phyloP scores from a whole-genome alignment of 2,888 invertebrate genomes.

The Erpobdella octoculata region DNA sequence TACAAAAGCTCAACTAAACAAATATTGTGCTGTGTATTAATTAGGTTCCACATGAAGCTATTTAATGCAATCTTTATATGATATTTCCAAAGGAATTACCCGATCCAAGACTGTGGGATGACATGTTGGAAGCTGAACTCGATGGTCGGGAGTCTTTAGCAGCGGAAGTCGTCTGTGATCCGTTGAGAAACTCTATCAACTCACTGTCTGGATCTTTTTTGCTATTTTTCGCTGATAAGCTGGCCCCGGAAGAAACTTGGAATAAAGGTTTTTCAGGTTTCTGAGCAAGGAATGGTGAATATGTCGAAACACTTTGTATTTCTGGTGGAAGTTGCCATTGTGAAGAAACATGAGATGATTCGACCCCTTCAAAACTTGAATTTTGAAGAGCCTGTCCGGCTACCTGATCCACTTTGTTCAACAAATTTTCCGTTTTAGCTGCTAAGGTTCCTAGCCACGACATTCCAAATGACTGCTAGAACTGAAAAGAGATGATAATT shows the following conservation, averaged over 20 bases:
- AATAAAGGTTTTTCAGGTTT: not conserved
- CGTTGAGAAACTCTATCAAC: conserved; percentile 53
- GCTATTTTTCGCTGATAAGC: not conserved
- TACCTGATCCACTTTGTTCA: conserved; percentile 68
- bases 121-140: not conserved
- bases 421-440: conserved; percentile 66
- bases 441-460: conserved; percentile 69
- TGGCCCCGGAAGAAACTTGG: not conserved
- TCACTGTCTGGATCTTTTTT: conserved; percentile 51
- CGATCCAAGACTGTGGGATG: too few relatives aligned
- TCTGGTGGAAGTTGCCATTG: not conserved
- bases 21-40: too few relatives aligned
- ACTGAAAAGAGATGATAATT: too few relatives aligned
- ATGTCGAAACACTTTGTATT: not conserved
- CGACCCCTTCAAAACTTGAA: not conserved
- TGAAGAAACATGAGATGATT: not conserved
- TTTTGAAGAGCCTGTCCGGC: conserved; percentile 60
- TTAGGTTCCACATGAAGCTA: too few relatives aligned
- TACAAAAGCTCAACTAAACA: too few relatives aligned
- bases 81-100: too few relatives aligned
- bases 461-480: conserved; percentile 52
- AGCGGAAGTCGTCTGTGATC: conserved; percentile 40
- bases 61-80: too few relatives aligned
- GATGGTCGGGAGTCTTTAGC: not conserved
- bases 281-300: not conserved